A percentile compares a stretch with the other conserved stretches of the same genome.
phyloP scores from a whole-genome alignment of 2,797 vertebrate genomes.

The Vespertilio murinus region DNA sequence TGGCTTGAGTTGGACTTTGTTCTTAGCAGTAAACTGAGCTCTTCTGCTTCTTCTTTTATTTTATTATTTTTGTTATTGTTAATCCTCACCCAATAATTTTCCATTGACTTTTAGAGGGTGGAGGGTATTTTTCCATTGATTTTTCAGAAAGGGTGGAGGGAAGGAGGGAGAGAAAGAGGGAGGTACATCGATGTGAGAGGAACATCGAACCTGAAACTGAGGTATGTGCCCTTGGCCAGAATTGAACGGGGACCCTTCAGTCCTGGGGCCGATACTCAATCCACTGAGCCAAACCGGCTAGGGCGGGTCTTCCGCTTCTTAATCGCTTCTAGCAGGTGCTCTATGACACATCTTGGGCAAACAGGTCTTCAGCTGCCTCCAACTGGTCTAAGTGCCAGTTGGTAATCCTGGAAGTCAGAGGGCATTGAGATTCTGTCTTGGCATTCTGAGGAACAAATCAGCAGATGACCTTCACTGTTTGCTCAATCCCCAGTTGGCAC shows the following conservation, averaged over 20 bases:
- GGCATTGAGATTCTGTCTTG: not conserved
- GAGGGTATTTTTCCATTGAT: too few species aligned
- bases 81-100: too few species aligned
- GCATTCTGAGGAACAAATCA: conserved; percentile 32
- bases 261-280: too few species aligned
- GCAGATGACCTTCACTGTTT: conserved; percentile 21
- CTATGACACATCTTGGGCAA: conserved; percentile 47
- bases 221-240: too few species aligned
- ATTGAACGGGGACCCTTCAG: too few species aligned
- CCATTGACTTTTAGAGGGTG: too few species aligned
- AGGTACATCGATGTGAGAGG: too few species aligned
- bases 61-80: too few species aligned
- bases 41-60: not conserved
- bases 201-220: too few species aligned
- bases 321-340: conserved; percentile 50
- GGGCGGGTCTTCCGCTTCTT: conserved; percentile 20
- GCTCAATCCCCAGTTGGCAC: not conserved
- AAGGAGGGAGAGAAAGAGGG: too few species aligned
- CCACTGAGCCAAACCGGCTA: too few species aligned
- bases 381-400: conserved; percentile 13
- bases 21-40: conserved; percentile 37
- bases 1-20: conserved; percentile 56
- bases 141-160: too few species aligned
- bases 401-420: conserved; percentile 28
- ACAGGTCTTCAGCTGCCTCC: conserved; percentile 37